Evolutionary conservation across 2,888 invertebrate species (phyloP), one percentile per base, ranked within the genome.

Genomic region (Hypolimnas misippus): DNA sequence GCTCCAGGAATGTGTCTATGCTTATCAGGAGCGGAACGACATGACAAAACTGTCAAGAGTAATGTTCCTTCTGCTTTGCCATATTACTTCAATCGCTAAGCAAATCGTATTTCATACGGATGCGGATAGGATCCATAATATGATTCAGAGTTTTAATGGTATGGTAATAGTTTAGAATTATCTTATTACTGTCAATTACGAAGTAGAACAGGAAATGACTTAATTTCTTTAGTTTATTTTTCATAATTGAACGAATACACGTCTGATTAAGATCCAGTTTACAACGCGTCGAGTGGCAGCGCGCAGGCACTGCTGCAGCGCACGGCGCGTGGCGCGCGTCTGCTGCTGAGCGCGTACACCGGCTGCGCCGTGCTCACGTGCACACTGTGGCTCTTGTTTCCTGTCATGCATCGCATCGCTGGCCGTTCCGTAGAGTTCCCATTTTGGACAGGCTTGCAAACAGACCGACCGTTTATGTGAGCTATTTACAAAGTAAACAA

Each of bases 41-140:
- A 83, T 90, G 86, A 81, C 77, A 17, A 82, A 83, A 72, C 70
- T 91, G 67, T 78, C 89, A 7, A 83, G 85, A 19, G 90, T 89
- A 62, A 82, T 90, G 88, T 90, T 90, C 71, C 77, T 91, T 67
- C 77, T 90, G 70, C 80, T 91, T 62, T 90, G 90, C 68, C 91
- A 90, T 75, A 74, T 90, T 59, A 89, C 90, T 7, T 86, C 89
- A 3, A 73, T 88, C 63, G 83, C 72, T 17, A 91, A 91, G 75
- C 91, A 90, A 71, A 25, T 84, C 19, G 83, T 84, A 44, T 86
- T 91, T 70, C 75, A 78, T 62, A n/a, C 38, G 2, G 73, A 76
- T 42, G 78, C 80, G 3, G 72, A 69, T 8, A 68, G 74, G 5
- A 73, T 84, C 19, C 76, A 79, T 35, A 33, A 44, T 4, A 68